Percentiles rank a stretch among this genome's conserved stretches.
phyloP scores from a whole-genome alignment of 2,797 vertebrate species.

The Oophaga sylvatica region DNA sequence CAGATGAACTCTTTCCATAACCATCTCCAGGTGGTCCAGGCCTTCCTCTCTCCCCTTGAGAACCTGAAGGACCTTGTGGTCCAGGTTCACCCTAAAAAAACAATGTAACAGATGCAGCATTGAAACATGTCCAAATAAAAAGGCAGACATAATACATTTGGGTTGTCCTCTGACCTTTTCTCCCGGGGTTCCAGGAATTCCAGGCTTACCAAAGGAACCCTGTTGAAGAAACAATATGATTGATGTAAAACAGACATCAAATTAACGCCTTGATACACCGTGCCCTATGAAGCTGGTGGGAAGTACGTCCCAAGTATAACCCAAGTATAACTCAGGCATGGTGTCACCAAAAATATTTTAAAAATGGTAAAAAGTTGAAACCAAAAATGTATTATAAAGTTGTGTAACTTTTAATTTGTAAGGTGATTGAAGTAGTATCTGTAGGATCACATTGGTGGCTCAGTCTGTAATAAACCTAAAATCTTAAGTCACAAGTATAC shows the following conservation, averaged over 20 bases:
- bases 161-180: constrained; percentile 81
- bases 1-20: constrained; percentile 81
- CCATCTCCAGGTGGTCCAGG: constrained; percentile 84
- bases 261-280: not conserved
- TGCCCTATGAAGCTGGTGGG: not conserved
- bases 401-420: no score
- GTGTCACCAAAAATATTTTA: not conserved
- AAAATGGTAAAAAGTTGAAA: no score
- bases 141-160: not conserved
- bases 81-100: constrained; percentile 85
- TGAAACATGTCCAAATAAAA: not conserved
- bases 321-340: not conserved
- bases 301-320: not conserved
- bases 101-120: not conserved
- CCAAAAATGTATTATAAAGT: no score
- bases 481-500: no score
- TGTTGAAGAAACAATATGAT: constrained; percentile 62
- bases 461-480: no score
- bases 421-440: no score
- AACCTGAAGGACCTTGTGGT: constrained; percentile 79
- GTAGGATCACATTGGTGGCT: no score
- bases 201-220: constrained; percentile 84
- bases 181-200: constrained; percentile 78
- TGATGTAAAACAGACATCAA: not conserved
- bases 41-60: constrained; percentile 89